phyloP scores from a whole-genome alignment of 2,888 invertebrate species.

The Oligia strigilis region DNA sequence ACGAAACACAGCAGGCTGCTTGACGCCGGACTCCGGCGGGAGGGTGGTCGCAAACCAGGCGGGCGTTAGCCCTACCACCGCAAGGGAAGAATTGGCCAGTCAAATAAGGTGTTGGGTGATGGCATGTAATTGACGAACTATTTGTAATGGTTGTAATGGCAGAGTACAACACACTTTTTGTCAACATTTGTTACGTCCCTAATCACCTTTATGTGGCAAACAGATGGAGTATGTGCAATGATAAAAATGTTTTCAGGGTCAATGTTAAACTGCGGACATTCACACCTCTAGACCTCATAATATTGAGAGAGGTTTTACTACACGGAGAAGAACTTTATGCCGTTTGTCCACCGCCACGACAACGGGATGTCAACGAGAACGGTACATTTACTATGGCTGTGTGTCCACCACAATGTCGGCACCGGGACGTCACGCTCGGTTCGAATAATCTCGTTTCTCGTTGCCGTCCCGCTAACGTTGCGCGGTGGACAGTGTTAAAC shows the following conservation, averaged over 20 bases:
- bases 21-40: too few species aligned
- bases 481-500: neutral
- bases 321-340: neutral
- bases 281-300: too few species aligned
- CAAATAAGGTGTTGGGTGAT: too few species aligned
- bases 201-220: neutral
- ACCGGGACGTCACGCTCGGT: too few species aligned
- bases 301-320: neutral
- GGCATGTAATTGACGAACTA: neutral
- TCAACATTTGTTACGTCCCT: neutral
- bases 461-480: neutral
- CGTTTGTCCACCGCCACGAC: neutral
- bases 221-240: neutral
- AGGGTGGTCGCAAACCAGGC: too few species aligned
- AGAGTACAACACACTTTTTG: neutral
- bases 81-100: too few species aligned
- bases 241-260: neutral
- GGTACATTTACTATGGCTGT: neutral
- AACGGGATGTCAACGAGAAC: neutral
- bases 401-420: neutral
- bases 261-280: neutral
- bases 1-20: too few species aligned
- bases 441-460: too few species aligned
- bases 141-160: neutral
- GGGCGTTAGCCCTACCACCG: too few species aligned